These are phyloP conservation scores for Oryzias woworae DNA, from an alignment of 2,113 vertebrate genomes.

Conservation along the genomic window DNA sequence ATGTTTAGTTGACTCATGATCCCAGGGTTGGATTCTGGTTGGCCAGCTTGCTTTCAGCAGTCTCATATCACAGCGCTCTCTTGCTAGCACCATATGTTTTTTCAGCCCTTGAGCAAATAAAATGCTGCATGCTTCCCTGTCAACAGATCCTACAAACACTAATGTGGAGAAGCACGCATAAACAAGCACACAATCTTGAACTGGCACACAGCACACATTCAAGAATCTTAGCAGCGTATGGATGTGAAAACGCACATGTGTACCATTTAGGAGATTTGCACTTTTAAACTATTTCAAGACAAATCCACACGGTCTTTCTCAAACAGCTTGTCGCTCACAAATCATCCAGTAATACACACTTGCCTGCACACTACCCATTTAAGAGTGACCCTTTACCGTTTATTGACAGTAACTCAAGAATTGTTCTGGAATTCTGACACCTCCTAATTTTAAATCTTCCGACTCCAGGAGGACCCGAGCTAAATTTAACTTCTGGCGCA, in stretches of 20 bases:
- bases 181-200: conserved; percentile 28
- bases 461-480: conserved; percentile 67
- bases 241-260: conserved; percentile 40
- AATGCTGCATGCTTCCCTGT: conserved; percentile 71
- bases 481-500: conserved; percentile 75
- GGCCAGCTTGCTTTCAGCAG: conserved; percentile 64
- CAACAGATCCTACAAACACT: conserved; percentile 70
- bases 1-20: conserved; percentile 44
- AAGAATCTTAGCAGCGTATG: conserved; percentile 40
- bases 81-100: conserved; percentile 61
- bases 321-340: conserved; percentile 46
- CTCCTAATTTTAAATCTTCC: conserved; percentile 80
- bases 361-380: conserved; percentile 57
- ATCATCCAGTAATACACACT: conserved; percentile 24
- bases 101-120: conserved; percentile 68
- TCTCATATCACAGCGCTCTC: conserved; percentile 58
- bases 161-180: conserved; percentile 58
- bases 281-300: conserved; percentile 39
- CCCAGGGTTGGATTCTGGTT: conserved; percentile 31
- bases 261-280: conserved; percentile 57
- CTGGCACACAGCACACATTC: conserved; percentile 15
- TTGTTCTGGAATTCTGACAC: conserved; percentile 77
- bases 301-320: conserved; percentile 37
- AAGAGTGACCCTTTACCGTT: conserved; percentile 67
- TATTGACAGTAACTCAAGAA: conserved; percentile 79